These are phyloP conservation scores for Alloscopus bannaensis DNA, from an alignment of 2,888 invertebrate genomes.

Conservation along the genomic window DNA sequence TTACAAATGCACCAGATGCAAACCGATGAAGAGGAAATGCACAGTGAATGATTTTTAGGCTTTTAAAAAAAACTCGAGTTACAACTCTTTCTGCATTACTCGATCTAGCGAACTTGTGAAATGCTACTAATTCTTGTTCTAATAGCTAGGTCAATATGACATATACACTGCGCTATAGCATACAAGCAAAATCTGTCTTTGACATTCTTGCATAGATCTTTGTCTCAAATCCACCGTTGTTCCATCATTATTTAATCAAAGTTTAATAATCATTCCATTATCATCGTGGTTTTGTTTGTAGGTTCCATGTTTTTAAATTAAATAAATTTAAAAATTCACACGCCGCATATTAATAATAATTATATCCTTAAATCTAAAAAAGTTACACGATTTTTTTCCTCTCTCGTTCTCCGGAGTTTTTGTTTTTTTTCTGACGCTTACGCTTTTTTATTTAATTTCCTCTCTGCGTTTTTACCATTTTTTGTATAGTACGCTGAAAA, in stretches of 20 bases:
- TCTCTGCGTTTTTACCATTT: constrained; percentile 61
- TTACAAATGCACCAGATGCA: background rate
- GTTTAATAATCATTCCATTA: constrained; percentile 20
- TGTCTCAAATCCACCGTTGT: too few species aligned
- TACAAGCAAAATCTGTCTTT: too few species aligned
- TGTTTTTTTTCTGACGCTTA: constrained; percentile 57
- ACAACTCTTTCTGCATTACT: too few species aligned
- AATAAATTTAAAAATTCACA: constrained; percentile 57
- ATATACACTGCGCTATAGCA: too few species aligned
- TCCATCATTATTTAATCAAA: constrained; percentile 27
- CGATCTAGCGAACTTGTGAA: too few species aligned
- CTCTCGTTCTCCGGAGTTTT: constrained; percentile 36
- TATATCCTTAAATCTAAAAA: constrained; percentile 29
- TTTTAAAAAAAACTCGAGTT: too few species aligned
- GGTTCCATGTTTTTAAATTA: constrained; percentile 55
- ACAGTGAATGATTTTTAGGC: too few species aligned
- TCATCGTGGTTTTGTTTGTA: constrained; percentile 29
- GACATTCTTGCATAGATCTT: too few species aligned
- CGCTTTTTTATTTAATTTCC: constrained; percentile 61
- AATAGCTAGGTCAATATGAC: too few species aligned
- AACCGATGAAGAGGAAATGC: too few species aligned
- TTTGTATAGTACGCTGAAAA: constrained; percentile 68
- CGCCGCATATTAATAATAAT: constrained; percentile 28
- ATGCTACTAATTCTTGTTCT: too few species aligned
- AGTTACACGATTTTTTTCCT: constrained; percentile 32